A percentile compares a stretch with the other conserved stretches of the same genome.
Conservation (phyloP, 2,797 vertebrate species). For the Anomalospiza imberbis region DNA sequence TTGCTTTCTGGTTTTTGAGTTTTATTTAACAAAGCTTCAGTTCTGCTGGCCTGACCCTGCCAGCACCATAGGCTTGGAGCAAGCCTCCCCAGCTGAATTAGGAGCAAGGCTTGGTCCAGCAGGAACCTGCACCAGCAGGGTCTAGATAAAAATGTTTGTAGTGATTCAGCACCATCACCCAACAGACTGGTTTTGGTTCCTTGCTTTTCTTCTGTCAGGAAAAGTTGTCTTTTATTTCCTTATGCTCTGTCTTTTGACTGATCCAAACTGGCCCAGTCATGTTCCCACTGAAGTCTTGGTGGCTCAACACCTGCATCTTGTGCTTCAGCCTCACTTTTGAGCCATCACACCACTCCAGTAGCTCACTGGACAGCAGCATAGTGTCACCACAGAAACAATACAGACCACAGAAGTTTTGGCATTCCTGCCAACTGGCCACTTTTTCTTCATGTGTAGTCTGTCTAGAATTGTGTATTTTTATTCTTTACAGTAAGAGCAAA, state of each 20-base stretch:
- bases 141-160: neutral
- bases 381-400: slow-evolving; percentile 46
- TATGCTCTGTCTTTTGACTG: neutral
- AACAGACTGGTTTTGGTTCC: neutral
- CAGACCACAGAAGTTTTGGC: slow-evolving; percentile 16
- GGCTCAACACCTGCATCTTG: neutral
- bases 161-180: neutral
- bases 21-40: neutral
- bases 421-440: slow-evolving; percentile 40
- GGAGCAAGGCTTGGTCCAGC: neutral
- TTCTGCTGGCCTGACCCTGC: neutral
- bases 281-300: neutral
- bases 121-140: neutral
- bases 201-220: neutral
- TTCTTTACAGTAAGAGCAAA: slow-evolving; percentile 45
- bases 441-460: neutral
- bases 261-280: neutral
- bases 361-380: neutral
- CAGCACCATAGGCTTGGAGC: neutral
- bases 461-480: slow-evolving; percentile 1
- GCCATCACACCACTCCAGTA: neutral
- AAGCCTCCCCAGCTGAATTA: neutral
- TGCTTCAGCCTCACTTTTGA: neutral
- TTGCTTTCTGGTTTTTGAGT: neutral
- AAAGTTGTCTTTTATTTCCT: neutral